phyloP scores from a whole-genome alignment of 2,797 vertebrate species.

The Galago senegalensis region DNA sequence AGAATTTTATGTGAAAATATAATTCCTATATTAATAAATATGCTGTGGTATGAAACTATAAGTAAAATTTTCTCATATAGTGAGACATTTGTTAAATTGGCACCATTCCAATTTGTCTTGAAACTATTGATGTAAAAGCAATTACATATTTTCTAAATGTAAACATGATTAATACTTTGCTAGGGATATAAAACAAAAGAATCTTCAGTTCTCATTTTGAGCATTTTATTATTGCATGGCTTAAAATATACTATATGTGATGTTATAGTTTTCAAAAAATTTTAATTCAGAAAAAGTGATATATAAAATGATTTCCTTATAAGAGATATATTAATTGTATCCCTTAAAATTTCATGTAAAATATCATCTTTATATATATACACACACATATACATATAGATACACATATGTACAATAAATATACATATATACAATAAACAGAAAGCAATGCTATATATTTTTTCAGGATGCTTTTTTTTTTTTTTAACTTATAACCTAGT shows the following conservation, averaged over 20 bases:
- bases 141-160: not conserved
- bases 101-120: not conserved
- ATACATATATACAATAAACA: not conserved
- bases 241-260: not conserved
- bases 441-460: not conserved
- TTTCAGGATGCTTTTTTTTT: not conserved
- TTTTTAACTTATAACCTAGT: not conserved
- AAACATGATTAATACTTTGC: not conserved
- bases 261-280: not conserved
- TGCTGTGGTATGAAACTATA: not conserved
- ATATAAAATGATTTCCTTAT: not conserved
- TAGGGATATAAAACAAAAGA: not conserved
- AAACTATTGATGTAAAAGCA: not conserved
- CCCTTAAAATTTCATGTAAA: not conserved
- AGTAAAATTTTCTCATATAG: not conserved
- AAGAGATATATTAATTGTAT: not conserved
- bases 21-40: not conserved
- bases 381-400: not conserved
- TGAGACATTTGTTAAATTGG: not conserved
- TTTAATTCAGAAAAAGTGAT: not conserved
- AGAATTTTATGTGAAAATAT: not conserved
- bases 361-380: not conserved
- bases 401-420: not conserved
- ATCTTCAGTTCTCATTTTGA: not conserved
- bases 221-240: not conserved